Percentiles rank a stretch among this genome's conserved stretches.
These are phyloP conservation scores for Ditula angustiorana DNA, from an alignment of 2,888 invertebrate genomes.

Conservation along the genomic window DNA sequence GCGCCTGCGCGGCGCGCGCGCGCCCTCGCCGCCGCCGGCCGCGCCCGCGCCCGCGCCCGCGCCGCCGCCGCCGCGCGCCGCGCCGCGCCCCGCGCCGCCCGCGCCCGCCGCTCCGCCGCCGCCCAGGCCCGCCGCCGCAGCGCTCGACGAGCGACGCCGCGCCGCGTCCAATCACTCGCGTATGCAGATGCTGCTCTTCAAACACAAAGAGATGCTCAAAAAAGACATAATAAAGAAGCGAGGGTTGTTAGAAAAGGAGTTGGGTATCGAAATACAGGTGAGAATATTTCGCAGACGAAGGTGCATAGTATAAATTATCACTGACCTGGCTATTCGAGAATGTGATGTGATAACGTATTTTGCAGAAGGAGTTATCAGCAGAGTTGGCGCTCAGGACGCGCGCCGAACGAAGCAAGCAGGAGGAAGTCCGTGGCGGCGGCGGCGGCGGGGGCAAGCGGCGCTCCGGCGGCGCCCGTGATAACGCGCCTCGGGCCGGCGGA, in stretches of 20 bases:
- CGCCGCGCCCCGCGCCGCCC: slow-evolving; percentile 34
- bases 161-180: slow-evolving; percentile 85
- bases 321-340: too few relatives aligned
- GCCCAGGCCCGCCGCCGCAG: slow-evolving; percentile 50
- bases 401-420: slow-evolving; percentile 89
- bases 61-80: slow-evolving; percentile 47
- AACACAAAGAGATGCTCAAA: slow-evolving; percentile 96
- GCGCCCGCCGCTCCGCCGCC: slow-evolving; percentile 39
- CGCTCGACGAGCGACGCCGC: slow-evolving; percentile 80
- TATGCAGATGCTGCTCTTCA: slow-evolving; percentile 91
- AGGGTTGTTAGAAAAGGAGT: slow-evolving; percentile 93
- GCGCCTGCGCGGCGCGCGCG: slow-evolving; percentile 47
- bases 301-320: too few relatives aligned
- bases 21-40: slow-evolving; percentile 37
- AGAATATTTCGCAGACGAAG: neutral
- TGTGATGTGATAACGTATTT: neutral
- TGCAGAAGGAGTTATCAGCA: slow-evolving; percentile 90
- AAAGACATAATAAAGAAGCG: slow-evolving; percentile 97
- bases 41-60: slow-evolving; percentile 51
- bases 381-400: slow-evolving; percentile 90
- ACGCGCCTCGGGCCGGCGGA: slow-evolving; percentile 57
- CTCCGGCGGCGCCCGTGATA: slow-evolving; percentile 59
- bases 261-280: slow-evolving; percentile 95
- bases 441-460: slow-evolving; percentile 62
- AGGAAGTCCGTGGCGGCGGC: slow-evolving; percentile 87